Evolutionary conservation across 2,113 vertebrate genomes (phyloP).

Genomic region (Marcusenius ussheri): DNA sequence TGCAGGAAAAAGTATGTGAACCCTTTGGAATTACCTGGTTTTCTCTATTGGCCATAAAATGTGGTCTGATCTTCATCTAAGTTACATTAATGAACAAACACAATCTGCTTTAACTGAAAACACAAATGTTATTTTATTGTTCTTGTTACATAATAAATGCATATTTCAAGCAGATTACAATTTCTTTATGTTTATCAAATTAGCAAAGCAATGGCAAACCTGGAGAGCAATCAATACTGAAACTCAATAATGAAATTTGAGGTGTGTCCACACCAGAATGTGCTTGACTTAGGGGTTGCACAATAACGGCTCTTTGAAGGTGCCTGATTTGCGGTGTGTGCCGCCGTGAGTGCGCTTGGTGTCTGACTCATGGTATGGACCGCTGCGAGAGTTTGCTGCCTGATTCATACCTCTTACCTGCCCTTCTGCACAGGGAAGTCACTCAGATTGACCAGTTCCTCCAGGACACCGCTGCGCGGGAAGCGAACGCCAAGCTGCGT

Average conservation of each 20-base stretch:
- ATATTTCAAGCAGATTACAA: background rate
- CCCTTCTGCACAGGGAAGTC: conserved; percentile 69
- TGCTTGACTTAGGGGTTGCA: background rate
- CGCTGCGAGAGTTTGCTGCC: conserved; percentile 15
- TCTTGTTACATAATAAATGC: background rate
- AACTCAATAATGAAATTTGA: background rate
- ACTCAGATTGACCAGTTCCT: conserved; percentile 80
- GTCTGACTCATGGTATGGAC: background rate
- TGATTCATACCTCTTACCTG: background rate
- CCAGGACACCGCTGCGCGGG: conserved; percentile 73
- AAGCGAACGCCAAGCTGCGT: conserved; percentile 79
- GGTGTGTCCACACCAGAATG: background rate
- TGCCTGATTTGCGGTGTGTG: background rate
- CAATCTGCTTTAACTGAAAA: background rate
- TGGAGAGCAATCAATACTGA: background rate
- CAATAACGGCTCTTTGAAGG: background rate
- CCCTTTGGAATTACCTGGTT: background rate
- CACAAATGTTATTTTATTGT: background rate
- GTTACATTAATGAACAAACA: background rate
- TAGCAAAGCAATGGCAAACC: background rate
- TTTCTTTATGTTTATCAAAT: background rate
- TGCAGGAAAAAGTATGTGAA: background rate
- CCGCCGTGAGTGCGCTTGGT: conserved; percentile 37
- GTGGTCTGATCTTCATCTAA: background rate
- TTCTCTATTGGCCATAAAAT: background rate